A percentile compares a stretch with the other conserved stretches of the same genome.
These are phyloP conservation scores for Agrotis clavis DNA, from an alignment of 2,888 invertebrate species.

Conservation along the genomic window DNA sequence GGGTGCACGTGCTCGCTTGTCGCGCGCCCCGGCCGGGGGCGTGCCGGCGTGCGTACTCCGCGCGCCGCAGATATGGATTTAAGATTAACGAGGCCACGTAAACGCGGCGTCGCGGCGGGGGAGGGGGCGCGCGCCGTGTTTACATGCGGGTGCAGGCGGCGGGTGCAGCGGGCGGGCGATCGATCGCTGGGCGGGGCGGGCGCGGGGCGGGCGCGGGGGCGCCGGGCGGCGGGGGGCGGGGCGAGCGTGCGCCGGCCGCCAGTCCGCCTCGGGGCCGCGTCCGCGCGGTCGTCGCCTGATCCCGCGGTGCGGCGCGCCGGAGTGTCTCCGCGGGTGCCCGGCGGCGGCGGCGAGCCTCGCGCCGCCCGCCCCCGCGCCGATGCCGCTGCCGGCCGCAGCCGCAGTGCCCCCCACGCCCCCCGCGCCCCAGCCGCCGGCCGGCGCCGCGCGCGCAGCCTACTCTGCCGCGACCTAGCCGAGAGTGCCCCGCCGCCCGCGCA, in stretches of 20 bases:
- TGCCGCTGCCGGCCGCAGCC: conserved; percentile 80
- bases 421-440: conserved; percentile 81
- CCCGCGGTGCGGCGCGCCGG: conserved; percentile 87
- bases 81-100: conserved; percentile 88
- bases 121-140: conserved; percentile 92
- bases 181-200: conserved; percentile 85
- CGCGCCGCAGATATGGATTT: conserved; percentile 86
- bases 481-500: conserved; percentile 89
- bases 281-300: conserved; percentile 88
- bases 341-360: conserved; percentile 90
- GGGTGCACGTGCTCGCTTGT: conserved; percentile 53
- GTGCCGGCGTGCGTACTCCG: conserved; percentile 74
- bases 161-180: conserved; percentile 91
- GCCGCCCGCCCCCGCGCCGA: conserved; percentile 91
- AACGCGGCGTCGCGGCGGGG: conserved; percentile 78
- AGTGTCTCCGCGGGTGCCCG: conserved; percentile 87
- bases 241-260: conserved; percentile 80
- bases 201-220: conserved; percentile 71
- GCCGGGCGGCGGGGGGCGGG: conserved; percentile 77
- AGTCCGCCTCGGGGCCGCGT: conserved; percentile 89
- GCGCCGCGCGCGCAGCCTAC: conserved; percentile 86
- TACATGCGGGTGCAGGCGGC: conserved; percentile 86
- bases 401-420: conserved; percentile 77
- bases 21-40: conserved; percentile 69
- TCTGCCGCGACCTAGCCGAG: conserved; percentile 72